Conservation (phyloP, 2,888 invertebrate species). For the Agrypnus murinus region DNA sequence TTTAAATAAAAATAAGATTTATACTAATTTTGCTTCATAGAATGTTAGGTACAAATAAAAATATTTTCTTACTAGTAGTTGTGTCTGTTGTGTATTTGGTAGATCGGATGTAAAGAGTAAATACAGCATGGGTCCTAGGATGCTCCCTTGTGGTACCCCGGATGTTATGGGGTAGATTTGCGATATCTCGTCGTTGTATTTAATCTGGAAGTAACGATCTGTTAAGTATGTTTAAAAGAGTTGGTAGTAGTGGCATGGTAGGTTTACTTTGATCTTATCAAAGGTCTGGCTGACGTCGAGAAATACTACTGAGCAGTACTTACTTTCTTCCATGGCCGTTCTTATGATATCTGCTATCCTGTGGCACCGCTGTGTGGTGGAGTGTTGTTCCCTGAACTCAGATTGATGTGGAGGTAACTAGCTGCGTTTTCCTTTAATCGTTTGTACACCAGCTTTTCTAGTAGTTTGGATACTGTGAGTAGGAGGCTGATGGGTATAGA, state of each 20-base stretch:
- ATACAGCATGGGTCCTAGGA: no score
- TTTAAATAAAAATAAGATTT: no score
- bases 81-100: no score
- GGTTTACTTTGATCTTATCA: not conserved
- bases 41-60: no score
- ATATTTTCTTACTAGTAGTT: no score
- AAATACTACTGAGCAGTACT: constrained; percentile 1
- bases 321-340: not conserved
- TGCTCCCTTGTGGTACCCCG: no score
- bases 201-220: no score
- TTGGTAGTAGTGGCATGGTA: not conserved
- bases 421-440: not conserved
- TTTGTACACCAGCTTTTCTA: not conserved
- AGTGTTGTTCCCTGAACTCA: constrained; percentile 5
- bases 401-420: not conserved
- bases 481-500: constrained; percentile 6
- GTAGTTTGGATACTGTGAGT: not conserved
- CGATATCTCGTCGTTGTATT: no score
- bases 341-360: constrained; percentile 1
- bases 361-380: not conserved
- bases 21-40: no score
- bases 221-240: not conserved
- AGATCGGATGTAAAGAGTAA: no score
- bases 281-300: constrained; percentile 14
- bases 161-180: no score